Conservation (phyloP, 2,888 invertebrate genomes). For the Hemistola chrysoprasaria region DNA sequence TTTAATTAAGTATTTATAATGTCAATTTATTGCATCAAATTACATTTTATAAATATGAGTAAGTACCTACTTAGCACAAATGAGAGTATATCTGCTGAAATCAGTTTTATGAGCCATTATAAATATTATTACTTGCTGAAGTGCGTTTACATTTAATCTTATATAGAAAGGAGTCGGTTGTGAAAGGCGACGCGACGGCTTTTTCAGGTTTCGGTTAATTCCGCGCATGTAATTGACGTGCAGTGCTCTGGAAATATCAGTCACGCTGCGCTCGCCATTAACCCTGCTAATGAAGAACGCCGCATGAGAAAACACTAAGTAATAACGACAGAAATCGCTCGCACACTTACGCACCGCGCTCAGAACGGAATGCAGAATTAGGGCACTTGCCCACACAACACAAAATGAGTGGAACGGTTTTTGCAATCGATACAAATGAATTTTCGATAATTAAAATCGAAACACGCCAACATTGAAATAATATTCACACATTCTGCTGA, state of each 20-base stretch:
- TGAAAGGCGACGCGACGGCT: conserved; percentile 46
- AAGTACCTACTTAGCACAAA: too few relatives aligned
- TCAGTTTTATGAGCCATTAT: conserved; percentile 55
- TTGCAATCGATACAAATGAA: conserved; percentile 41
- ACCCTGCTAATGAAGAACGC: conserved; percentile 37
- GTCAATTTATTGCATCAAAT: conserved; percentile 40
- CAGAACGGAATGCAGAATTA: conserved; percentile 35
- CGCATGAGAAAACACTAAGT: conserved; percentile 33
- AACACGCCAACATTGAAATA: conserved; percentile 40
- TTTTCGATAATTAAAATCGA: conserved; percentile 41
- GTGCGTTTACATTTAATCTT: conserved; percentile 45
- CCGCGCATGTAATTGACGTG: conserved; percentile 45
- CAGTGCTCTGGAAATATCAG: conserved; percentile 51
- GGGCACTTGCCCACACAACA: conserved; percentile 40
- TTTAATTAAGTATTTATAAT: too few relatives aligned
- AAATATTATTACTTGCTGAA: conserved; percentile 25
- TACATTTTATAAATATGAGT: conserved; percentile 44
- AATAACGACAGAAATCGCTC: conserved; percentile 35
- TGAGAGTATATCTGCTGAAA: conserved; percentile 40
- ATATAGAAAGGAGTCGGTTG: conserved; percentile 58
- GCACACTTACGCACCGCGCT: conserved; percentile 11
- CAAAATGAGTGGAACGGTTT: conserved; percentile 38
- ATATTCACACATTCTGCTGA: conserved; percentile 41
- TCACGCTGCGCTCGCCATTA: conserved; percentile 34
- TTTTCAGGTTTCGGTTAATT: conserved; percentile 52